A percentile compares a stretch with the other conserved stretches of the same genome.
phyloP scores from a whole-genome alignment of 2,797 vertebrate genomes.

The Micropoecilia bifurca region DNA sequence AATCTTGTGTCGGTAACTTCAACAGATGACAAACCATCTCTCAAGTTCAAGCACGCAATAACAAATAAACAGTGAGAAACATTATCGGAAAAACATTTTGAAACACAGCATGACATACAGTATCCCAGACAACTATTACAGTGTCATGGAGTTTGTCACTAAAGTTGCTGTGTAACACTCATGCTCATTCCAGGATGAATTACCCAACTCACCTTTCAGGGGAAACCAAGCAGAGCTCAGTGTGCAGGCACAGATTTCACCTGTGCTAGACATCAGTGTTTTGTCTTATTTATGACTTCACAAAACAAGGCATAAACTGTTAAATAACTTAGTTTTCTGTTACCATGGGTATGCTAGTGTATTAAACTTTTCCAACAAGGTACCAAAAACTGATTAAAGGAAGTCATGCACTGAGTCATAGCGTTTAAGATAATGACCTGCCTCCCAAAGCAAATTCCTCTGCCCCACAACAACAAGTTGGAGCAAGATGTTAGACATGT shows the following conservation, averaged over 20 bases:
- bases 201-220: constrained; percentile 26
- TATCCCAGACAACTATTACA: neutral
- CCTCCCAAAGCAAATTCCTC: constrained; percentile 23
- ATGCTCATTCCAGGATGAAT: constrained; percentile 18
- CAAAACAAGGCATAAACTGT: neutral
- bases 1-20: neutral
- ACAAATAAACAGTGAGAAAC: neutral
- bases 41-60: neutral
- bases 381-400: constrained; percentile 38
- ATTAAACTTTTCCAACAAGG: neutral
- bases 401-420: constrained; percentile 54
- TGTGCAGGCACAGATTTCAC: constrained; percentile 30
- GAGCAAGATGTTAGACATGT: constrained; percentile 39
- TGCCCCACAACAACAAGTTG: constrained; percentile 40
- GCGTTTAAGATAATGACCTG: constrained; percentile 27
- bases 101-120: neutral
- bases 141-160: constrained; percentile 7
- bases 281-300: constrained; percentile 17
- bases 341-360: neutral
- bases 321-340: neutral
- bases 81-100: neutral
- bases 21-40: neutral
- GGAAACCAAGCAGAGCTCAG: constrained; percentile 27
- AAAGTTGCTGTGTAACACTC: constrained; percentile 7
- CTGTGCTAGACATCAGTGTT: constrained; percentile 36